A percentile compares a stretch with the other conserved stretches of the same genome.
These are phyloP conservation scores for Bolborhynchus lineola DNA, from an alignment of 2,113 vertebrate species.

Conservation along the genomic window DNA sequence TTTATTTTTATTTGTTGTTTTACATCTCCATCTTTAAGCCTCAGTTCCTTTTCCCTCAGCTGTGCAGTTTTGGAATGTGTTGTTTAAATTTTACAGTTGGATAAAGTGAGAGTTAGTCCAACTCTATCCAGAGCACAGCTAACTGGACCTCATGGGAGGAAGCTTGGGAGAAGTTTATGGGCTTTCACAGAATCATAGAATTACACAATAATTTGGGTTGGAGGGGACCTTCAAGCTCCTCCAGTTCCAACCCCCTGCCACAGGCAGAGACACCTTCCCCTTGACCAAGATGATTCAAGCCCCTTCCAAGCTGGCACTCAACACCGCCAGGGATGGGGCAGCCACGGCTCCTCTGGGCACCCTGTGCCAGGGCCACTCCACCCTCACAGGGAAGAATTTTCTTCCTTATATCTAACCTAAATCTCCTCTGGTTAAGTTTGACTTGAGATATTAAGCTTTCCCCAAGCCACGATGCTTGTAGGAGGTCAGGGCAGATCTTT, in stretches of 20 bases:
- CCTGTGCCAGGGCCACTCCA: not conserved
- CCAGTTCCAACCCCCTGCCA: not conserved
- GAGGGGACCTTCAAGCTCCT: not conserved
- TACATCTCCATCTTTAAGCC: not conserved
- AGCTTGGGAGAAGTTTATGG: not conserved
- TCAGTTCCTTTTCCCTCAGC: not conserved
- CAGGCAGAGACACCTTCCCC: not conserved
- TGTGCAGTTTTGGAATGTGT: not conserved
- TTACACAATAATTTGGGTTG: not conserved
- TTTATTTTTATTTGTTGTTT: not conserved
- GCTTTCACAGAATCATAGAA: not conserved
- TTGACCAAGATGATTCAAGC: not conserved
- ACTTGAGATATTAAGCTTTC: not conserved
- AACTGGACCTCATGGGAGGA: not conserved
- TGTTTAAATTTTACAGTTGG: not conserved
- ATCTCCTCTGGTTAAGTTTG: not conserved
- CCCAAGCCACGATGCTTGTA: not conserved
- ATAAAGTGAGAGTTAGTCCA: not conserved
- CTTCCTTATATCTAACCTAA: not conserved
- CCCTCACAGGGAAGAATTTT: not conserved
- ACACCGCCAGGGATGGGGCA: not conserved
- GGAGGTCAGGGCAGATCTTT: not conserved
- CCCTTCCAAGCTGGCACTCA: not conserved
- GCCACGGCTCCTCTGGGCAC: not conserved
- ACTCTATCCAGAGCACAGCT: not conserved